A percentile compares a stretch with the other conserved stretches of the same genome.
Conservation (phyloP, 2,113 vertebrate species). For the Callipepla californica region DNA sequence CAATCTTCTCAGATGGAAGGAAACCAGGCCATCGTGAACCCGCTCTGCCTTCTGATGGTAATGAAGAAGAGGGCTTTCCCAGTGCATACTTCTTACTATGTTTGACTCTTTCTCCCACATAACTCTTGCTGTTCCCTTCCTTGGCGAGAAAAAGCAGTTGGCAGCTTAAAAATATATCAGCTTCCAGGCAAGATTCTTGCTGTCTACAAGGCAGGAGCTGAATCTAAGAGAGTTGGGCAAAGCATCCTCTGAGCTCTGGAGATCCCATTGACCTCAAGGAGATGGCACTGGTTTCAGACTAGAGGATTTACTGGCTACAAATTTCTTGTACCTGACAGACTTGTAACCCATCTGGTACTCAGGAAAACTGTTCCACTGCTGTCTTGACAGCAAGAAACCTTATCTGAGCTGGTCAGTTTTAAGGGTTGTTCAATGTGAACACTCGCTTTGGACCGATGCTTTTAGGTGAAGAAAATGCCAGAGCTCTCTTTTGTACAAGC, state of each 20-base stretch:
- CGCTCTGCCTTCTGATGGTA: not conserved
- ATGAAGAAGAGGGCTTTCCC: not conserved
- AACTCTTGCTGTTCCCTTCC: not conserved
- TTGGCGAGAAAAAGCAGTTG: not conserved
- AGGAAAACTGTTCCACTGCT: not conserved
- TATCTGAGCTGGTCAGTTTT: not conserved
- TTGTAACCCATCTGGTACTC: not conserved
- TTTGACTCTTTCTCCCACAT: not conserved
- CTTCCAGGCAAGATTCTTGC: not conserved
- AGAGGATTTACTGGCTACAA: not conserved
- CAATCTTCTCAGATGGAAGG: conserved; percentile 41
- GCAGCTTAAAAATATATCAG: not conserved
- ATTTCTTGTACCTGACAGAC: not conserved
- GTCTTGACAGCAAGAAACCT: not conserved
- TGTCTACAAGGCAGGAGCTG: not conserved
- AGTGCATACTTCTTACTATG: not conserved
- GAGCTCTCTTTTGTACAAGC: not conserved
- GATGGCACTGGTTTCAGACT: not conserved
- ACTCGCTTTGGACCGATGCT: fast-evolving
- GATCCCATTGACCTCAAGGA: not conserved
- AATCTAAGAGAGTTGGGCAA: not conserved
- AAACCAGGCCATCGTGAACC: not conserved
- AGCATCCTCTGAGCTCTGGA: not conserved
- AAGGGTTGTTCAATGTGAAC: not conserved
- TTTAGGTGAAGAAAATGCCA: not conserved